Conservation (phyloP, 2,113 vertebrate species). For the Paedocypris sp. region DNA sequence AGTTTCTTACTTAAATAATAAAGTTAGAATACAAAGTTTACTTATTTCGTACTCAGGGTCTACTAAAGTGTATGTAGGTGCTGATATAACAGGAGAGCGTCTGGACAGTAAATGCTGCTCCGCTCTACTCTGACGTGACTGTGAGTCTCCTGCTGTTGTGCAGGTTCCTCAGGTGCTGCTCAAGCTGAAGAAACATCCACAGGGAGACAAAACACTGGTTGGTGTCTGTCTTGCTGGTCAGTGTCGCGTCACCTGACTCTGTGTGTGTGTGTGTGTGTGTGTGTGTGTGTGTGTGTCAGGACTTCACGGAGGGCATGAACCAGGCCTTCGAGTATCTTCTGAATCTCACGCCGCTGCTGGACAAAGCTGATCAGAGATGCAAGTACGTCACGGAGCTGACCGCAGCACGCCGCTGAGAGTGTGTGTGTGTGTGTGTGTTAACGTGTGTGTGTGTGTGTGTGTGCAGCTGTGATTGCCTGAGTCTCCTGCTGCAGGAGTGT, state of each 20-base stretch:
- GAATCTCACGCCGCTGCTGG: slow-evolving; percentile 86
- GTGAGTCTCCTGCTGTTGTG: no score
- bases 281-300: slow-evolving; percentile 51
- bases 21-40: no score
- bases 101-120: no score
- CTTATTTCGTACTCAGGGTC: no score
- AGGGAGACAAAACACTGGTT: slow-evolving; percentile 76
- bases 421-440: background rate
- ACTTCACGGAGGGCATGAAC: slow-evolving; percentile 90
- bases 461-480: slow-evolving; percentile 83
- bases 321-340: slow-evolving; percentile 85
- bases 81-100: background rate
- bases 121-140: no score
- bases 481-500: slow-evolving; percentile 86
- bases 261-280: background rate
- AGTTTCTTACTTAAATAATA: no score
- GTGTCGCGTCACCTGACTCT: background rate
- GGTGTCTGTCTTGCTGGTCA: background rate
- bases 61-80: no score
- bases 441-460: slow-evolving; percentile 6
- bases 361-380: slow-evolving; percentile 96
- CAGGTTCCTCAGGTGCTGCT: slow-evolving; percentile 93
- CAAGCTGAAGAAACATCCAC: slow-evolving; percentile 86
- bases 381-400: slow-evolving; percentile 64
- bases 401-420: background rate